Evolutionary conservation across 2,888 invertebrate species (phyloP).

Genomic region (Plebejus argus): DNA sequence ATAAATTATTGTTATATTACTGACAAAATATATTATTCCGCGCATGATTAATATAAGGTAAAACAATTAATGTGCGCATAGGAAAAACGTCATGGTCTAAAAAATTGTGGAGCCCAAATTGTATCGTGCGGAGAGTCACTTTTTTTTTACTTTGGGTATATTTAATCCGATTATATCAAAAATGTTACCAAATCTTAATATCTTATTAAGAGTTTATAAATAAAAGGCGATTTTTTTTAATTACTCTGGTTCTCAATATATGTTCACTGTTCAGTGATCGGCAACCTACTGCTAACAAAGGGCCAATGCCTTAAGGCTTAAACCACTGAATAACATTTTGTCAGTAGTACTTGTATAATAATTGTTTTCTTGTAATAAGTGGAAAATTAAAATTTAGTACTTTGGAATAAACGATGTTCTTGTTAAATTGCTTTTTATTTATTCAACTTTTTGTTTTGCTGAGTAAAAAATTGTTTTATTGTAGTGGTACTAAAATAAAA

Average conservation of each 20-base stretch:
- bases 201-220: too few relatives aligned
- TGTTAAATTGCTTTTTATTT: constrained; percentile 50
- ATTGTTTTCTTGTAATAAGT: constrained; percentile 35
- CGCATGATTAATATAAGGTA: background rate
- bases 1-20: constrained; percentile 7
- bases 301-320: background rate
- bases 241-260: too few relatives aligned
- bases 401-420: constrained; percentile 52
- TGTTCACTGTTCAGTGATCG: too few relatives aligned
- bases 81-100: too few relatives aligned
- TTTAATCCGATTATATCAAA: too few relatives aligned
- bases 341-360: constrained; percentile 21
- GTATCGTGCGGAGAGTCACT: too few relatives aligned
- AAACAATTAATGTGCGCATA: too few relatives aligned
- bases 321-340: background rate
- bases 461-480: background rate
- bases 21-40: background rate
- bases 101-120: too few relatives aligned
- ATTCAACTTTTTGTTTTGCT: constrained; percentile 19
- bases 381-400: constrained; percentile 46
- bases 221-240: too few relatives aligned
- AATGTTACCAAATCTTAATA: too few relatives aligned
- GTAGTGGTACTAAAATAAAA: background rate
- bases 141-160: too few relatives aligned
- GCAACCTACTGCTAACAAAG: too few relatives aligned